Evolutionary conservation across 1,140 invertebrate genomes (phyloP).

Genomic region (Papilio xuthus): DNA sequence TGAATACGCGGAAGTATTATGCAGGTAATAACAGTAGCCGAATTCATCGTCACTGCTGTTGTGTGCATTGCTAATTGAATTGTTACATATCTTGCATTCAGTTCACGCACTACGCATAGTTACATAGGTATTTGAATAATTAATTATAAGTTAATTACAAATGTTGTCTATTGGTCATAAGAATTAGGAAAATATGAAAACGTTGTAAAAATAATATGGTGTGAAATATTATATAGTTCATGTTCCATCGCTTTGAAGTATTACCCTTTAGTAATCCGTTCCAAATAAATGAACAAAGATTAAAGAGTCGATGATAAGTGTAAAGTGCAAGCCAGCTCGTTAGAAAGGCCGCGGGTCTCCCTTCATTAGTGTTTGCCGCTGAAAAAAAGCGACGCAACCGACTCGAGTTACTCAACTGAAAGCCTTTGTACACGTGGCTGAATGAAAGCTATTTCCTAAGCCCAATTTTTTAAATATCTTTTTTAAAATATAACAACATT

Average conservation of each 20-base stretch:
- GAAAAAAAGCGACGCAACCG: conserved; percentile 47
- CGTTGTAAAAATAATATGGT: no score
- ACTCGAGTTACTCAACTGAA: conserved; percentile 36
- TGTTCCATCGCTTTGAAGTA: not conserved
- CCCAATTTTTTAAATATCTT: conserved; percentile 33
- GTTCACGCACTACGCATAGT: not conserved
- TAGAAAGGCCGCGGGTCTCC: conserved; percentile 53
- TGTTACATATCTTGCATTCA: conserved; percentile 6
- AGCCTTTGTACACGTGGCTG: conserved; percentile 39
- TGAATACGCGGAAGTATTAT: conserved; percentile 27
- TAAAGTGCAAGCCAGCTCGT: conserved; percentile 61
- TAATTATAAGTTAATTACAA: not conserved
- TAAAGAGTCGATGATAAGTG: conserved; percentile 61
- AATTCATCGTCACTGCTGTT: conserved; percentile 21
- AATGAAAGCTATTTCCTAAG: conserved; percentile 34
- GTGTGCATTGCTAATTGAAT: conserved; percentile 22
- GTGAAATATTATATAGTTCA: not conserved
- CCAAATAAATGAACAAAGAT: conserved; percentile 52
- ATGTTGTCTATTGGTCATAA: not conserved
- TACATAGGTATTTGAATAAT: not conserved
- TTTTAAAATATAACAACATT: not conserved
- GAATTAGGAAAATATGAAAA: no score
- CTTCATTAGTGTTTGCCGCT: conserved; percentile 69
- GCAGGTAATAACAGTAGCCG: conserved; percentile 22
- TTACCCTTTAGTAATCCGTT: conserved; percentile 19